phyloP scores from a whole-genome alignment of 2,888 invertebrate species.

The Acanthacorydalis orientalis region DNA sequence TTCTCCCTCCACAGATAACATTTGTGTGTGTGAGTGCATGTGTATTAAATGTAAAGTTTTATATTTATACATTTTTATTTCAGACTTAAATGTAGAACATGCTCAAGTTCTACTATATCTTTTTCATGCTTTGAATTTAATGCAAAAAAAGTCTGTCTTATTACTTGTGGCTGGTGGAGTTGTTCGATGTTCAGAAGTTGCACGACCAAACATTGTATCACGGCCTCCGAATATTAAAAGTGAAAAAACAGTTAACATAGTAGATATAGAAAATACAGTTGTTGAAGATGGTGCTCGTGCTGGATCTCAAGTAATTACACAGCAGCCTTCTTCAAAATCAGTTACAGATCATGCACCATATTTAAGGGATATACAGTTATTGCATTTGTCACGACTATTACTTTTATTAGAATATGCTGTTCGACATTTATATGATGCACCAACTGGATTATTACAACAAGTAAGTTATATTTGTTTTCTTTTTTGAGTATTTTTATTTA shows the following conservation, averaged over 20 bases:
- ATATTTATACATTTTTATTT: constrained; percentile 21
- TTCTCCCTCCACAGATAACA: too few species aligned
- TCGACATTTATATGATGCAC: constrained; percentile 89
- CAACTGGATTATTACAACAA: constrained; percentile 69
- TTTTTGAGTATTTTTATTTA: background rate
- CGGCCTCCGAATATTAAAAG: background rate
- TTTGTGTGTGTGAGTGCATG: background rate
- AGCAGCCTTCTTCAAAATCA: background rate
- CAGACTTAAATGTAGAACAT: constrained; percentile 90
- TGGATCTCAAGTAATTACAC: background rate
- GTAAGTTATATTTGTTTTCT: constrained; percentile 27
- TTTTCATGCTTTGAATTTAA: constrained; percentile 85
- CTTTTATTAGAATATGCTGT: constrained; percentile 86
- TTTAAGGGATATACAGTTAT: constrained; percentile 51
- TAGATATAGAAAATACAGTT: constrained; percentile 27
- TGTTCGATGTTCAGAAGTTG: constrained; percentile 47
- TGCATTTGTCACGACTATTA: constrained; percentile 67
- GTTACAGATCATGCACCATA: background rate
- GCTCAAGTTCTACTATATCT: constrained; percentile 83
- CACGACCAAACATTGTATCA: constrained; percentile 25
- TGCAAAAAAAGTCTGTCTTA: constrained; percentile 91
- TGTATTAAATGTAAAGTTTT: background rate
- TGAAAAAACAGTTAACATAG: constrained; percentile 10
- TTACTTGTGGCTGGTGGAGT: constrained; percentile 65
- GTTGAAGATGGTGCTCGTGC: constrained; percentile 20